Evolutionary conservation across 2,113 vertebrate species (phyloP), one percentile per base, ranked within the genome.

Genomic region (Fregetta grallaria): DNA sequence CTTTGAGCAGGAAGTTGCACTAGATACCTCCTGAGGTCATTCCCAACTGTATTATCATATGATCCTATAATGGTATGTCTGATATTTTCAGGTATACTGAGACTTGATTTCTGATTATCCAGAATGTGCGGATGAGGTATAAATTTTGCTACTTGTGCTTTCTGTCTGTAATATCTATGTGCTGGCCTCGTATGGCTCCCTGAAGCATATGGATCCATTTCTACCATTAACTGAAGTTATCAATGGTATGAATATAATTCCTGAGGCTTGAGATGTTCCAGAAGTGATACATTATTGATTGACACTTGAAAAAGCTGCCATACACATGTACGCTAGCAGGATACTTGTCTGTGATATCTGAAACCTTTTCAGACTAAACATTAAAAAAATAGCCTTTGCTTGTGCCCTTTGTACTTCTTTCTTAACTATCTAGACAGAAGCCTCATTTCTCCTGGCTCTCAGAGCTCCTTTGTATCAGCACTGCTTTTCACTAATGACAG

Each of bases 251-350:
- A 90, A 70, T 49, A 66, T 40, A 53, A 42, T 86, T 95, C 53
- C 59, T 15, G n/a, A 70, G 47, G n/a, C 61, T 75, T 90, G 55
- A 86, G 74, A 65, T 90, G 27, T 89, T 78, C 53, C 19, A 5
- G 63, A 77, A 83, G 32, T 55, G 42, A 90, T 93, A 52, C 49
- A 73, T 94, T 91, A 92, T 96, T 90, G 61, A 94, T 7, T 53
- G 61, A 40, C 32, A 42, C 65, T 87, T 94, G 52, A 80, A 86
- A 93, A 90, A 56, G n/a, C 44, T 74, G 70, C 78, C 52, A 84
- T 78, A 73, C 42, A 70, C 32, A n/a, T 49, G 65, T 56, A 78
- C 2, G 5, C 49, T 50, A 59, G 34, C 42, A 88, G 63, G 26
- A 72, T 80, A 59, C 47, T 87, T 90, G 70, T 47, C 62, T 88